A percentile compares a stretch with the other conserved stretches of the same genome.
Evolutionary conservation across 2,113 vertebrate genomes (phyloP).

Genomic region (Casuarius casuarius): DNA sequence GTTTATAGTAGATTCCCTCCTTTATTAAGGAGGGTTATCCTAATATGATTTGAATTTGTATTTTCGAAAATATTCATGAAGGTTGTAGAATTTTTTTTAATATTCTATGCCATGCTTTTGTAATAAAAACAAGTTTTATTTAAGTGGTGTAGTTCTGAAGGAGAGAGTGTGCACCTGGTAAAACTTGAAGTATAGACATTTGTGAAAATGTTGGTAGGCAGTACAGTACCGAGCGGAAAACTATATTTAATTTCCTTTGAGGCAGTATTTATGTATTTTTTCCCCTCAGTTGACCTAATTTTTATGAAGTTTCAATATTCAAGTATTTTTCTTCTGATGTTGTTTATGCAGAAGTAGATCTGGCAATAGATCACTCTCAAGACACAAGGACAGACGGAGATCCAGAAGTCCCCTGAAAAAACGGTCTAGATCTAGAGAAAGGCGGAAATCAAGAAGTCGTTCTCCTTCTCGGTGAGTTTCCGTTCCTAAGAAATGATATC

Average conservation of each 20-base stretch:
- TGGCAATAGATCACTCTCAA: conserved; percentile 81
- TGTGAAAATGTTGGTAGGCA: background rate
- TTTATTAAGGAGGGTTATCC: background rate
- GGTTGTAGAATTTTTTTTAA: background rate
- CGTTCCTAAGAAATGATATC: background rate
- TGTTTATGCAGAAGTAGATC: conserved; percentile 78
- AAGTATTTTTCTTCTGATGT: background rate
- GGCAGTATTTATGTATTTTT: accelerated
- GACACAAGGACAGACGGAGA: conserved; percentile 80
- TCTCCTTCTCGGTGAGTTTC: conserved; percentile 83
- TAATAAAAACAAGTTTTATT: background rate
- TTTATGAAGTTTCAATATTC: background rate
- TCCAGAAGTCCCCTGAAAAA: conserved; percentile 85
- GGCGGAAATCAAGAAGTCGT: conserved; percentile 82
- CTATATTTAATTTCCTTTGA: background rate
- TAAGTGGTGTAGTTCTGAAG: background rate
- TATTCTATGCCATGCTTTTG: background rate
- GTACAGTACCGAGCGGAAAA: background rate
- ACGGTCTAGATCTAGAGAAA: conserved; percentile 87
- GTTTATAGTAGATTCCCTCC: background rate
- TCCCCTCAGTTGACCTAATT: background rate
- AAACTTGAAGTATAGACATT: background rate
- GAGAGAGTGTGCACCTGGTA: background rate
- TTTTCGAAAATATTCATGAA: background rate
- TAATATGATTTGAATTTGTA: background rate